These are phyloP conservation scores for Eupeodes luniger DNA, from an alignment of 2,888 invertebrate species.

Conservation along the genomic window DNA sequence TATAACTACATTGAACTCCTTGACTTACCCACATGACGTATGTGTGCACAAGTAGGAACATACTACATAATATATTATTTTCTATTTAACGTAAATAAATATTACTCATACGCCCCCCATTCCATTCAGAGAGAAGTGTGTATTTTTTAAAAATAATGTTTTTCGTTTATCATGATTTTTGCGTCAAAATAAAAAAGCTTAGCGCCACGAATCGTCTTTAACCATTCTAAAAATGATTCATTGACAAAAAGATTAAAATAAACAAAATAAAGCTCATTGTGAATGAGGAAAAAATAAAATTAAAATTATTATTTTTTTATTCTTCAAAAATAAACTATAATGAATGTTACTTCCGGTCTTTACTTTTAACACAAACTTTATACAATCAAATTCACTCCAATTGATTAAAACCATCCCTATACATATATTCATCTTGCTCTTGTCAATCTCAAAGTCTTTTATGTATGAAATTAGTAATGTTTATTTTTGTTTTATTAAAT, in stretches of 20 bases:
- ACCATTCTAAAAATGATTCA: slow-evolving; percentile 4
- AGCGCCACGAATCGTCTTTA: not conserved
- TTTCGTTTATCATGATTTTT: not conserved
- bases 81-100: slow-evolving; percentile 22
- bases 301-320: not conserved
- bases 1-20: too few species aligned
- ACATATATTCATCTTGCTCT: not conserved
- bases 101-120: slow-evolving; percentile 52
- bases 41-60: too few species aligned
- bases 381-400: not conserved
- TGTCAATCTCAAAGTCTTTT: not conserved
- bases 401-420: not conserved
- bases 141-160: not conserved
- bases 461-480: not conserved
- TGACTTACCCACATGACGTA: too few species aligned
- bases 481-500: not conserved
- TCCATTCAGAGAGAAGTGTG: not conserved
- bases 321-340: slow-evolving; percentile 1
- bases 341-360: slow-evolving; percentile 3
- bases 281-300: not conserved
- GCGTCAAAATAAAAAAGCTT: slow-evolving; percentile 8
- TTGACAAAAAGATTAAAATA: not conserved
- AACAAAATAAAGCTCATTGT: slow-evolving; percentile 11
- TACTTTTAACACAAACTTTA: not conserved
- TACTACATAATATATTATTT: too few species aligned